These are phyloP conservation scores for Microplitis mediator DNA, from an alignment of 1,140 invertebrate genomes.

Conservation along the genomic window DNA sequence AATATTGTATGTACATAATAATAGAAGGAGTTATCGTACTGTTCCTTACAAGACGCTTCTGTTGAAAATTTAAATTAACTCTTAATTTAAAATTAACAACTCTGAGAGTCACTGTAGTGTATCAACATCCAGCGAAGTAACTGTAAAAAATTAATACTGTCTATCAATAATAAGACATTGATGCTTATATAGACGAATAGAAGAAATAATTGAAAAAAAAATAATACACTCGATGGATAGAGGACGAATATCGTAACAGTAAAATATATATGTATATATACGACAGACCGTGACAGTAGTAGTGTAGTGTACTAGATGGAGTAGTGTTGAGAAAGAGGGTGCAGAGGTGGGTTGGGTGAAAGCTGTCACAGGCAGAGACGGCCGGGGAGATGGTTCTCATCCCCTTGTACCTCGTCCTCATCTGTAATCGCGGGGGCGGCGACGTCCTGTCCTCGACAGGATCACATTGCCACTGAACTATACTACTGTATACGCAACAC, in stretches of 20 bases:
- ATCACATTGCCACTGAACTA: constrained; percentile 58
- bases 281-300: constrained; percentile 4
- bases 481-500: constrained; percentile 35
- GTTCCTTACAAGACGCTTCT: too few species aligned
- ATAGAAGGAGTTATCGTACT: too few species aligned
- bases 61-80: too few species aligned
- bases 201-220: too few species aligned
- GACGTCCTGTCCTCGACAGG: constrained; percentile 62
- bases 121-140: too few species aligned
- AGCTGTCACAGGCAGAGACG: constrained; percentile 61
- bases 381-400: constrained; percentile 54
- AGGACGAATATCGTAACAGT: neutral
- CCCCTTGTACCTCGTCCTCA: constrained; percentile 45
- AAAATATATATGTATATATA: neutral
- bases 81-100: too few species aligned
- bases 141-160: too few species aligned
- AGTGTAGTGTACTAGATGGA: constrained; percentile 20
- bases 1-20: too few species aligned
- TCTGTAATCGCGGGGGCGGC: constrained; percentile 63
- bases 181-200: too few species aligned
- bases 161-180: too few species aligned
- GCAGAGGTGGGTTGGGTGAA: constrained; percentile 39
- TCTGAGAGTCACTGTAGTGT: too few species aligned
- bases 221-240: neutral
- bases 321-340: constrained; percentile 5